Conservation (phyloP, 1,140 invertebrate genomes). For the Microplitis demolitor region DNA sequence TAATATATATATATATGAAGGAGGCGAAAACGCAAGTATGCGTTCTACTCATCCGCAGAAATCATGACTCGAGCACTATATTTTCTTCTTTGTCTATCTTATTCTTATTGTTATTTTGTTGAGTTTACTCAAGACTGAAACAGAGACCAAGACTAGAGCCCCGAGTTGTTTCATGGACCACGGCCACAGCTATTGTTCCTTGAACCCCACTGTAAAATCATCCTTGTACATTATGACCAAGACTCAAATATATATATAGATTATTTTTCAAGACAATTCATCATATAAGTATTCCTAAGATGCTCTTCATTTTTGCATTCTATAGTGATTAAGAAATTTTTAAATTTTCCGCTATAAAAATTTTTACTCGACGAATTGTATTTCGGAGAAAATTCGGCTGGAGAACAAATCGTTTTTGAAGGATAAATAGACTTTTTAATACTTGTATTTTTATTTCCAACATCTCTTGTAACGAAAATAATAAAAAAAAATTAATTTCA, state of each 20-base stretch:
- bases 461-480: no score
- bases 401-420: no score
- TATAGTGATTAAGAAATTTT: no score
- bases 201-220: constrained; percentile 39
- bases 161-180: constrained; percentile 36
- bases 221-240: constrained; percentile 3
- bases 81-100: constrained; percentile 19
- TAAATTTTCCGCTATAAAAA: no score
- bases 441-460: no score
- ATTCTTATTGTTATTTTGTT: constrained; percentile 12
- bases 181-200: constrained; percentile 44
- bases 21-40: constrained; percentile 32
- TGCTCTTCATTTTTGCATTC: background rate
- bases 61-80: constrained; percentile 46
- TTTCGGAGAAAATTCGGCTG: no score
- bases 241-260: background rate
- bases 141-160: constrained; percentile 2
- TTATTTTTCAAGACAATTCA: background rate
- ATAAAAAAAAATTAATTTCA: no score
- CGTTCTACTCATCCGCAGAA: constrained; percentile 42
- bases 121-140: no score
- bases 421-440: no score
- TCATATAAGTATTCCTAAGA: background rate
- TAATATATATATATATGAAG: constrained; percentile 12
- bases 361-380: no score